A percentile compares a stretch with the other conserved stretches of the same genome.
These are phyloP conservation scores for Epinotia nisella DNA, from an alignment of 2,888 invertebrate species.

Conservation along the genomic window DNA sequence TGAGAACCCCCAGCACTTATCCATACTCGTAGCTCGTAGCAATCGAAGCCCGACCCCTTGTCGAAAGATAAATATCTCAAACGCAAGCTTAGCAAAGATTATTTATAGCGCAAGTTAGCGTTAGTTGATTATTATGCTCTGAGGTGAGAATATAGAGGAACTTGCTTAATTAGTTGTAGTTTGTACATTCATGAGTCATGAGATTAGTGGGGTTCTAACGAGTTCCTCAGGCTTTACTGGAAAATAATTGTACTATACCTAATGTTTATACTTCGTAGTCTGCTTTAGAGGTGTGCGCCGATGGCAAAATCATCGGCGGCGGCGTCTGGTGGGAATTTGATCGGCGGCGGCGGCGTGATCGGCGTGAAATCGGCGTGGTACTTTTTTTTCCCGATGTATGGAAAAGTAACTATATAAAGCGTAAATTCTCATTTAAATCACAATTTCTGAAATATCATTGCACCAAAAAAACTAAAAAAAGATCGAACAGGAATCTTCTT, in stretches of 20 bases:
- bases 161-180: slow-evolving; percentile 42
- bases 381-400: no score
- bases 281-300: no score
- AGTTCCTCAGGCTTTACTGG: slow-evolving; percentile 6
- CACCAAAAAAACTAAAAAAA: no score
- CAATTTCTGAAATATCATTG: no score
- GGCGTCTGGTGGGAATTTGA: no score
- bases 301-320: no score
- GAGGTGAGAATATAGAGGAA: slow-evolving; percentile 39
- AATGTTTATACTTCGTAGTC: background rate
- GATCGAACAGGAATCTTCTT: no score
- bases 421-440: no score
- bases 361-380: no score
- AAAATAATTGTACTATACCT: slow-evolving; percentile 11
- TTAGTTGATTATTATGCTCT: slow-evolving; percentile 39
- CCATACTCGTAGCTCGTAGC: background rate
- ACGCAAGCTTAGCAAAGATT: slow-evolving; percentile 27
- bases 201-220: slow-evolving; percentile 31
- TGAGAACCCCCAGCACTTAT: background rate
- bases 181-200: slow-evolving; percentile 33
- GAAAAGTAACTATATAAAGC: no score
- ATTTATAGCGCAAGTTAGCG: slow-evolving; percentile 38
- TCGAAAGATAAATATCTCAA: slow-evolving; percentile 32
- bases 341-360: no score
- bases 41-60: background rate